A percentile compares a stretch with the other conserved stretches of the same genome.
phyloP scores from a whole-genome alignment of 2,888 invertebrate genomes.

The Bruchidius siliquastri region DNA sequence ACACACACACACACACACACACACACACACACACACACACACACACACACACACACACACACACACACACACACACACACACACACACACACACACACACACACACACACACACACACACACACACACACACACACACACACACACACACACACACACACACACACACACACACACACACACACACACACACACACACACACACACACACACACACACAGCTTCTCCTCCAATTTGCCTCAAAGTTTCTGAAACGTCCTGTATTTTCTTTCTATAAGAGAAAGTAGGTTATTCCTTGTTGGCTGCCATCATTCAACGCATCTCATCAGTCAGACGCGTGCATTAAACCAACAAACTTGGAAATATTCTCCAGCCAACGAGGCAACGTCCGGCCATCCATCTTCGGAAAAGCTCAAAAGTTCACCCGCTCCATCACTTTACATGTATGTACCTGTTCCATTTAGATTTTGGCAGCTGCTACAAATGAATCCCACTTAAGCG shows the following conservation, averaged over 20 bases:
- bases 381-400: neutral
- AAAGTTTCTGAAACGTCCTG: neutral
- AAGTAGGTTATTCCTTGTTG: neutral
- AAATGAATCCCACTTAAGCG: neutral
- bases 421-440: neutral
- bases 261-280: neutral
- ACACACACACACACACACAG: no score
- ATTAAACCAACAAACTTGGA: neutral
- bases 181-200: no score
- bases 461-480: neutral
- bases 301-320: neutral
- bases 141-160: no score
- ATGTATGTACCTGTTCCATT: neutral
- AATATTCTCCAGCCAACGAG: neutral
- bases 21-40: no score
- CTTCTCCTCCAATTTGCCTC: no score
- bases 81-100: no score
- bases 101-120: no score
- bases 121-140: no score
- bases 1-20: no score
- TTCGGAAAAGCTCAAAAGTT: neutral
- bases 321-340: neutral
- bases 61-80: no score
- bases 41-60: no score
- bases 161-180: no score